A percentile compares a stretch with the other conserved stretches of the same genome.
phyloP scores from a whole-genome alignment of 2,113 vertebrate genomes.

The Mesitornis unicolor region DNA sequence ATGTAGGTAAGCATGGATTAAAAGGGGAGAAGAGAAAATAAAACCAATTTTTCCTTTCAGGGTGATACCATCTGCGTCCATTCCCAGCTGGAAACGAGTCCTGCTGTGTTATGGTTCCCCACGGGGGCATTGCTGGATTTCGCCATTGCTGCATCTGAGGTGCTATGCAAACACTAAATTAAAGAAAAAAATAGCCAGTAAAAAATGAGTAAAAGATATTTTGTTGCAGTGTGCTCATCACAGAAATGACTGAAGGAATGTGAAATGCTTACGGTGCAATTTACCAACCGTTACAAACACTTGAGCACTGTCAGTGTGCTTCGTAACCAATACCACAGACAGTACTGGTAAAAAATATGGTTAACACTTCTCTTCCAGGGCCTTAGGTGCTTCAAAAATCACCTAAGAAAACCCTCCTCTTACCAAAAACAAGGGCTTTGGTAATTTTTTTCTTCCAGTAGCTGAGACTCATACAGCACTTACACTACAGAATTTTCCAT shows the following conservation, averaged over 20 bases:
- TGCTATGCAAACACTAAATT: neutral
- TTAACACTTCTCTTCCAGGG: neutral
- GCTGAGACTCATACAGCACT: neutral
- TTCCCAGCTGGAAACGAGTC: neutral
- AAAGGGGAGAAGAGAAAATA: neutral
- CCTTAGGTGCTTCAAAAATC: neutral
- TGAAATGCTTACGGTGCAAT: neutral
- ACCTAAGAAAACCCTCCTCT: neutral
- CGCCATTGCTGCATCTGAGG: neutral
- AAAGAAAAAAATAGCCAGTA: neutral
- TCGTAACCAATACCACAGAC: neutral
- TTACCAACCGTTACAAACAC: neutral
- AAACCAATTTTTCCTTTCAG: neutral
- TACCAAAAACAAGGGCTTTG: neutral
- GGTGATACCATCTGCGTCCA: neutral
- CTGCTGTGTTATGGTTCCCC: neutral
- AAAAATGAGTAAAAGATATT: neutral
- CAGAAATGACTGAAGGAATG: neutral
- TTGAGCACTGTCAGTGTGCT: neutral
- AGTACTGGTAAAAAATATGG: neutral
- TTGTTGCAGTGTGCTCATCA: neutral
- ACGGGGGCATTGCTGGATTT: neutral
- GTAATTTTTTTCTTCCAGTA: neutral
- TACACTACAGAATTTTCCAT: constrained; percentile 11
- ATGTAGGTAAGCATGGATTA: neutral